Percentiles rank a stretch among this genome's conserved stretches.
These are phyloP conservation scores for Sturmia bella DNA, from an alignment of 2,888 invertebrate species.

Conservation along the genomic window DNA sequence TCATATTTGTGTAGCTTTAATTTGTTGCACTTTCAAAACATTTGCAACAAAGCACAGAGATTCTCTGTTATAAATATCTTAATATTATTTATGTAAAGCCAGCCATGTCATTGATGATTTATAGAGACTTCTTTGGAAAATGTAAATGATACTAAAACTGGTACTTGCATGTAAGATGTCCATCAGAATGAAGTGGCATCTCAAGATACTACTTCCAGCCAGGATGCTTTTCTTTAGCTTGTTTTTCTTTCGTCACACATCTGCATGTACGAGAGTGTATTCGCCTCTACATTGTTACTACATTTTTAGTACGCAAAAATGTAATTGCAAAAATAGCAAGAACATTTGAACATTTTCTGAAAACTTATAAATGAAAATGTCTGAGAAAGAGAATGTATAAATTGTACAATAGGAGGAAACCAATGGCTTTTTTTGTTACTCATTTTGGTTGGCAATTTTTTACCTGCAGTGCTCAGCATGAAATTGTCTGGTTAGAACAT, in stretches of 20 bases:
- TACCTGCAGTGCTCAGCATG: conserved; percentile 59
- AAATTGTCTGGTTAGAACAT: conserved; percentile 45
- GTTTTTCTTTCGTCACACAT: too few relatives aligned
- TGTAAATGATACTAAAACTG: neutral
- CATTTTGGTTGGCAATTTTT: conserved; percentile 26
- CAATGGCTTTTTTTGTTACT: conserved; percentile 7
- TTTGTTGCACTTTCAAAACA: too few relatives aligned
- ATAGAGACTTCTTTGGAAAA: neutral
- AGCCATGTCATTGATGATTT: conserved; percentile 2
- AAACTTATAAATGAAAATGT: conserved; percentile 26
- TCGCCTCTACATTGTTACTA: neutral
- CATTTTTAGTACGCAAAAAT: neutral
- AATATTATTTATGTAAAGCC: too few relatives aligned
- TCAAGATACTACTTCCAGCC: conserved; percentile 12
- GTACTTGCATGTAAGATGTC: conserved; percentile 5
- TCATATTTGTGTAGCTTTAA: too few relatives aligned
- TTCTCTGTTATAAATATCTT: too few relatives aligned
- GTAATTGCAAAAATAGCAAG: conserved; percentile 14
- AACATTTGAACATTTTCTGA: conserved; percentile 5
- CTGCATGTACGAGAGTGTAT: too few relatives aligned
- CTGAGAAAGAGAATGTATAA: conserved; percentile 20
- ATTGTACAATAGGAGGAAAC: neutral
- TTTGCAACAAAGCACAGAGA: too few relatives aligned
- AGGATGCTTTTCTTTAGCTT: too few relatives aligned
- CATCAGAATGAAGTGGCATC: conserved; percentile 10